Evolutionary conservation across 2,888 invertebrate species (phyloP).

Genomic region (Epinotia demarniana): DNA sequence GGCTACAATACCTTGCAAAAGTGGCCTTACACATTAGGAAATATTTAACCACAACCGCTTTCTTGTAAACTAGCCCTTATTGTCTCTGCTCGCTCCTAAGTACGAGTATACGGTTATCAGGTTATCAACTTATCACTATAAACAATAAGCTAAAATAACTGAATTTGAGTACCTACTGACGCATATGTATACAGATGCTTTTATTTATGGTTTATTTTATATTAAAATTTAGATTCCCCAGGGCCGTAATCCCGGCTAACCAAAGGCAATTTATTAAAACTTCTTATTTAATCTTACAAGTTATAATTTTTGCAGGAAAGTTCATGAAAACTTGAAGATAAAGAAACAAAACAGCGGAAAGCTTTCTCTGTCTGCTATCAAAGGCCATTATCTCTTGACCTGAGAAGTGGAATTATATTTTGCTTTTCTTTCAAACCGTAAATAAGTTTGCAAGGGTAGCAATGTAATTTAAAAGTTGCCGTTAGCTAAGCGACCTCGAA

Average conservation of each 20-base stretch:
- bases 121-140: too few species aligned
- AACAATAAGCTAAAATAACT: background rate
- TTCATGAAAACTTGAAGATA: constrained; percentile 79
- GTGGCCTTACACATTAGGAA: too few species aligned
- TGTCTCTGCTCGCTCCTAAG: background rate
- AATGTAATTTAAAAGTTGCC: constrained; percentile 80
- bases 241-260: constrained; percentile 72
- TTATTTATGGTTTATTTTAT: background rate
- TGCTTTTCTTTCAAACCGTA: constrained; percentile 64
- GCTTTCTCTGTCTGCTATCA: constrained; percentile 83
- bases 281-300: constrained; percentile 81
- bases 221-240: constrained; percentile 63
- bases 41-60: constrained; percentile 3
- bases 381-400: constrained; percentile 83
- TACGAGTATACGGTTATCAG: background rate
- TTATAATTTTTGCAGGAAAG: constrained; percentile 81
- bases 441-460: constrained; percentile 77
- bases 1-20: too few species aligned
- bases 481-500: constrained; percentile 46
- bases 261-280: constrained; percentile 80
- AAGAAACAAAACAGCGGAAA: constrained; percentile 84
- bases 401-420: constrained; percentile 83
- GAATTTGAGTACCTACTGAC: constrained; percentile 18
- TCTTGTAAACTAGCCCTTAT: background rate
- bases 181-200: too few species aligned